Evolutionary conservation across 2,797 vertebrate species (phyloP).

Genomic region (Valencia hispanica): DNA sequence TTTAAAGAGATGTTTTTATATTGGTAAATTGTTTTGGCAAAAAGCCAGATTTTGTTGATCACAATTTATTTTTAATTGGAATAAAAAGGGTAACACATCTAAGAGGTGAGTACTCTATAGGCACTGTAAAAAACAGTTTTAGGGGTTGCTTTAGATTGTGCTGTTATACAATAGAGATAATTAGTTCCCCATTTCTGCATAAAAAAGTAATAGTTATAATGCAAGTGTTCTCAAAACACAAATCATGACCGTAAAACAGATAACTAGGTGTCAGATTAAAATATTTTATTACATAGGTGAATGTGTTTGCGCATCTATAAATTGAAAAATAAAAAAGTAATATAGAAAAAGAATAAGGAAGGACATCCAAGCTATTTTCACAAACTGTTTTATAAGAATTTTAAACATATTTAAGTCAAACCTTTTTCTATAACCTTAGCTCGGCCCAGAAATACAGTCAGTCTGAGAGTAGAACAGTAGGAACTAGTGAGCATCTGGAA

Average conservation of each 20-base stretch:
- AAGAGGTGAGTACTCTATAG: too few relatives aligned
- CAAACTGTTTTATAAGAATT: constrained; percentile 7
- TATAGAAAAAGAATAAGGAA: neutral
- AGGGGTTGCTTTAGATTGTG: neutral
- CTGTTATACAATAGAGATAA: neutral
- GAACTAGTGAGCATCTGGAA: constrained; percentile 26
- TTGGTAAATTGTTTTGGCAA: too few relatives aligned
- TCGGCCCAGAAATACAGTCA: constrained; percentile 14
- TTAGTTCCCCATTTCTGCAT: neutral
- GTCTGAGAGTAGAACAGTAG: constrained; percentile 13
- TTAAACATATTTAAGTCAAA: constrained; percentile 9
- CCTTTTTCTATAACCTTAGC: constrained; percentile 6
- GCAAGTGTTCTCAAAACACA: neutral
- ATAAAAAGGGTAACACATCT: too few relatives aligned
- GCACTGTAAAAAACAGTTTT: neutral
- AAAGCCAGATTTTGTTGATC: too few relatives aligned
- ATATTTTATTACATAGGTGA: neutral
- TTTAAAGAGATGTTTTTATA: too few relatives aligned
- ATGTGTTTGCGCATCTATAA: neutral
- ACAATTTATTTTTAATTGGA: too few relatives aligned
- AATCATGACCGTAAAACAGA: neutral
- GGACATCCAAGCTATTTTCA: constrained; percentile 5
- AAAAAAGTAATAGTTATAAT: neutral
- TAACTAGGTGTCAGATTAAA: neutral
- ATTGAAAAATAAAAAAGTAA: neutral